Evolutionary conservation across 30 jellyfish, hydroid and myxozoan genomes (phyloP), one percentile per base, ranked within the genome.

Genomic region (Hydractinia symbiolongicarpus): DNA sequence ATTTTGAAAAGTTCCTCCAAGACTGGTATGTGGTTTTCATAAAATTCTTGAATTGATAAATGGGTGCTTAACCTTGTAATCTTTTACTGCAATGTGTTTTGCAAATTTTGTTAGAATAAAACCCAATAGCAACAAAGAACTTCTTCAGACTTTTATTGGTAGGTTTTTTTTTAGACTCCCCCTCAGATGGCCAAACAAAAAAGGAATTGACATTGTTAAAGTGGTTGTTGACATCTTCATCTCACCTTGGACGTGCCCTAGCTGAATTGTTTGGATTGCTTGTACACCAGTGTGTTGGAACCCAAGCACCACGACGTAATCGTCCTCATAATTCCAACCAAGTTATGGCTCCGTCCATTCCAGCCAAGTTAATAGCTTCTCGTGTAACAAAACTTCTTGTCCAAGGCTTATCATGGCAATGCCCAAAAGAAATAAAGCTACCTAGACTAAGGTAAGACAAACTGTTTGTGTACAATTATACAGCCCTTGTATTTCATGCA

Each of bases 191-290:
- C 13, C 49, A 44, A 9, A 51, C 91, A 8, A 87, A 90, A 11
- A 85, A 78, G 53, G 89, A 84, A 44, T 95, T 84, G 87, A 85
- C 91, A 75, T 87, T 90, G 77, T 79, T 90, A 81, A 90, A 90
- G 54, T 90, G 97, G 97, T 88, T 90, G 79, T 77, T 90, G 84
- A 78, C 95, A 50, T 84, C 97, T 30, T 90, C 97, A 52, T 90
- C 97, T 19, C 97, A 90, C 84, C 95, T 90, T 20, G 97, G 97
- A 13, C 85, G 97, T 19, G 94, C 97, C 20, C 60, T 90, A 53
- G 97, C 97, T 8, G 97, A 90, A 74, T 54, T 90, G 79, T 90
- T 90, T 67, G 97, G 97, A 16, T 73, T 90, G 40, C 94, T 90
- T 17, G 97, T 90, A 8, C 97, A 90, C 73, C 97, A 90, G 53